Base-by-base conservation (phyloP, 2,888 invertebrate species). In the Trichogramma dendrolimi region DNA sequence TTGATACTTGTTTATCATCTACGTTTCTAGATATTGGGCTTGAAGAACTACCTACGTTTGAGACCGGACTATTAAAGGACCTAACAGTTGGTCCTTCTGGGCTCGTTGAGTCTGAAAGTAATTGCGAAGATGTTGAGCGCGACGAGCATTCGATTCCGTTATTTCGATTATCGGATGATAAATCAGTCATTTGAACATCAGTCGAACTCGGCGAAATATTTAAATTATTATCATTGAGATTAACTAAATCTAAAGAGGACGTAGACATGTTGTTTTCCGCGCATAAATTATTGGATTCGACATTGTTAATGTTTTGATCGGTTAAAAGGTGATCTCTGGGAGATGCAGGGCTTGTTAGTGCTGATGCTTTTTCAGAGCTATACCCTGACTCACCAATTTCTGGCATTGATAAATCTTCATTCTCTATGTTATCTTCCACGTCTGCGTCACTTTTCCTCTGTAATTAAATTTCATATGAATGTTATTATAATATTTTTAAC, bases 341-440 rank as follows among this genome's bases (percentile, higher is more conserved):
- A 4, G 73, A 71, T 8, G 83, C 83, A 0, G 85, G 85, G 70
- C 84, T 85, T 7, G 85, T 82, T 4, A 85, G 81, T 0, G 83
- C 82, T 0, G 85, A 84, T 4, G 73, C 74, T 64, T 84, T 82
- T 67, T 84, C 84, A 5, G 84, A 88, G 77, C 87, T 87, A 72
- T 88, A 88, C 0, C 87, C 87, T 0, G 87, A 87, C 72, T 89
- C 89, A 72, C 84, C 83, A 70, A 80, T 80, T 80, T 66, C 83
- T 77, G 53, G 82, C 77, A 10, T 80, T 77, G 71, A 82, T 78
- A 48, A 52, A 38, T 67, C 67, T 60, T 75, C 75, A 4, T 70
- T 87, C 53, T 74, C 73, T 4, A 69, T 78, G 73, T 91, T 91
- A 72, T 91, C 91, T 77, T 92, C 92, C 0, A 91, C 84, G 72